Evolutionary conservation across 2,113 vertebrate genomes (phyloP), one percentile per base, ranked within the genome.

Genomic region (Galemys pyrenaicus): DNA sequence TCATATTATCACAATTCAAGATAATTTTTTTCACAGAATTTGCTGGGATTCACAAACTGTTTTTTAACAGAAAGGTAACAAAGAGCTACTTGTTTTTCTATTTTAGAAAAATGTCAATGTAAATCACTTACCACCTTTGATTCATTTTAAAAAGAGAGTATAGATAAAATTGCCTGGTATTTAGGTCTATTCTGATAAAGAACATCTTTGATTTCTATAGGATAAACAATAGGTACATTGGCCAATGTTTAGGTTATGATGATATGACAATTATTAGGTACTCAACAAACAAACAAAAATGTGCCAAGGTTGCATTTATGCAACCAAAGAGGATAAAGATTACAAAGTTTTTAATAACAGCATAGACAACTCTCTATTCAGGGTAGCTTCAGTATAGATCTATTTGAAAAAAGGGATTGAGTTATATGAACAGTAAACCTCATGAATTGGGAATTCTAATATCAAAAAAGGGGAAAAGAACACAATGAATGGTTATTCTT

Each of bases 41-140:
- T 94, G 37, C 65, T 94, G 56, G n/a, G 85, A 60, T 22, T 77
- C 30, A 78, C 9, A 26, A 87, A 94, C 12, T 82, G 9, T 70
- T 74, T 70, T 80, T 75, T 79, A 95, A 84, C 49, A 56, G 22
- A 51, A 51, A 16, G 49, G 16, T 22, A 56, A 24, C 54, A 93
- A 91, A 85, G 41, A 64, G 11, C 1, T 17, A 64, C 80, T 93
- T 75, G 15, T 15, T 89, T 91, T 91, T 88, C 19, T 58, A 83
- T 94, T 92, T 92, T 58, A 67, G 49, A 85, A 93, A 94, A 94
- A 87, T 26, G 13, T 70, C 62, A 93, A 41, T n/a, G 17, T 83
- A 93, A 93, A 85, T 96, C 78, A 96, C 62, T 87, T 96, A 90
- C 65, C 39, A 80, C 80, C 80, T 92, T 92, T 90, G 81, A 93